These are phyloP conservation scores for Ptychobarbus kaznakovi DNA, from an alignment of 2,797 vertebrate genomes.

Conservation along the genomic window DNA sequence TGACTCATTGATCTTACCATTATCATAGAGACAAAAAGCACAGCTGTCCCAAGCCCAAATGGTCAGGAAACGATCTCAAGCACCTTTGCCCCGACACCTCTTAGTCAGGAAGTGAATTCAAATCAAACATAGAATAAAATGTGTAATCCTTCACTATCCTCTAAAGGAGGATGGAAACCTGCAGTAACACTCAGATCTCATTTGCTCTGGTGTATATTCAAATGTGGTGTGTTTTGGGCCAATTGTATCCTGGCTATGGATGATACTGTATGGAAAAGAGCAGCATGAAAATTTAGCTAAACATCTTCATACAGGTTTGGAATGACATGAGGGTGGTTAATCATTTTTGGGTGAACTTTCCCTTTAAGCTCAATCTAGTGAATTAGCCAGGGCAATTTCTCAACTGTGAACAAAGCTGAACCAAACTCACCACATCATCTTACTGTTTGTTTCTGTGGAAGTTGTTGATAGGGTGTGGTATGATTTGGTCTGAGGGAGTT, in stretches of 20 bases:
- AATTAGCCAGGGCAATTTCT: background rate
- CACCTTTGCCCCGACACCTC: too few relatives aligned
- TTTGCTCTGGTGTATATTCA: background rate
- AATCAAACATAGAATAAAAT: too few relatives aligned
- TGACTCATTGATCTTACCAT: too few relatives aligned
- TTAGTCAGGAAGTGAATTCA: too few relatives aligned
- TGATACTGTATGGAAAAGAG: background rate
- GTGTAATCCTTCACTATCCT: too few relatives aligned
- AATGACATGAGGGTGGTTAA: background rate
- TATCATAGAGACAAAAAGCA: too few relatives aligned
- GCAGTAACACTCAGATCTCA: background rate
- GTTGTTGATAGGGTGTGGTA: background rate
- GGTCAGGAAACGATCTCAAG: too few relatives aligned
- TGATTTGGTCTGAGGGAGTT: background rate
- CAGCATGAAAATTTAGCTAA: background rate
- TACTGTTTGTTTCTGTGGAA: background rate
- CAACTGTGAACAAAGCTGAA: background rate
- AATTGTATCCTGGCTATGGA: background rate
- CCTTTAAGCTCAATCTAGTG: background rate
- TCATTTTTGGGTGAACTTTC: background rate
- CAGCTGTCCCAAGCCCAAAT: too few relatives aligned
- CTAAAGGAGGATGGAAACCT: background rate
- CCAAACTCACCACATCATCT: background rate
- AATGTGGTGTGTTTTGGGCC: background rate
- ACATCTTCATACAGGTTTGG: background rate